Evolutionary conservation across 2,888 invertebrate species (phyloP).

Genomic region (Gortyna flavago): DNA sequence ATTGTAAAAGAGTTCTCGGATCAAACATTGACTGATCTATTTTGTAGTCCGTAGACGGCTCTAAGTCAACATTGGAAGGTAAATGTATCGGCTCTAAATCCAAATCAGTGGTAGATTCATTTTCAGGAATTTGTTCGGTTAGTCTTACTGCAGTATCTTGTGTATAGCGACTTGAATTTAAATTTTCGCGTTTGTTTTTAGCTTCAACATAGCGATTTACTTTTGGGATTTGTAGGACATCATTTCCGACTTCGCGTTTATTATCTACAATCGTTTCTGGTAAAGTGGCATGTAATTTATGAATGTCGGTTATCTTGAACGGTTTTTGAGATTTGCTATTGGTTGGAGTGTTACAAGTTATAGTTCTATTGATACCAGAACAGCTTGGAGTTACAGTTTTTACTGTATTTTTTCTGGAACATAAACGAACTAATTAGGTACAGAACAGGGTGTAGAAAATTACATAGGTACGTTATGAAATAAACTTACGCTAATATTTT

Average conservation of each 20-base stretch:
- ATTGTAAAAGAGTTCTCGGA: slow-evolving; percentile 81
- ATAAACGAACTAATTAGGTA: neutral
- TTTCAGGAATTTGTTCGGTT: slow-evolving; percentile 19
- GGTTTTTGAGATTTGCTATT: slow-evolving; percentile 73
- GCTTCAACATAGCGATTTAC: slow-evolving; percentile 6
- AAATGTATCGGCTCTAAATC: slow-evolving; percentile 50
- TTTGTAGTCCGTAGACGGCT: slow-evolving; percentile 61
- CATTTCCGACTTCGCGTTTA: slow-evolving; percentile 30
- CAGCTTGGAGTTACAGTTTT: slow-evolving; percentile 35
- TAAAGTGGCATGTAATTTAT: slow-evolving; percentile 71
- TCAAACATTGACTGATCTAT: slow-evolving; percentile 80
- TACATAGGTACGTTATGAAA: neutral
- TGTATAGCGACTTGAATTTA: slow-evolving; percentile 4
- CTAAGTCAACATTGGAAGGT: slow-evolving; percentile 34
- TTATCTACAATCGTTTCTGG: slow-evolving; percentile 64
- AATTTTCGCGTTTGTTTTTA: neutral
- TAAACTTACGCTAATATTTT: slow-evolving; percentile 73
- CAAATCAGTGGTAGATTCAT: slow-evolving; percentile 18
- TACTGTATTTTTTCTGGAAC: slow-evolving; percentile 64
- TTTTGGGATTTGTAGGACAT: neutral
- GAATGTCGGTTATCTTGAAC: slow-evolving; percentile 81
- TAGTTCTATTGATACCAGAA: slow-evolving; percentile 25
- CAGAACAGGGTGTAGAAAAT: neutral
- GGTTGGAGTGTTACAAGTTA: slow-evolving; percentile 18
- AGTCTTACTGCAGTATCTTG: neutral